phyloP scores from a whole-genome alignment of 2,888 invertebrate genomes.

The Macrophya alboannulata region DNA sequence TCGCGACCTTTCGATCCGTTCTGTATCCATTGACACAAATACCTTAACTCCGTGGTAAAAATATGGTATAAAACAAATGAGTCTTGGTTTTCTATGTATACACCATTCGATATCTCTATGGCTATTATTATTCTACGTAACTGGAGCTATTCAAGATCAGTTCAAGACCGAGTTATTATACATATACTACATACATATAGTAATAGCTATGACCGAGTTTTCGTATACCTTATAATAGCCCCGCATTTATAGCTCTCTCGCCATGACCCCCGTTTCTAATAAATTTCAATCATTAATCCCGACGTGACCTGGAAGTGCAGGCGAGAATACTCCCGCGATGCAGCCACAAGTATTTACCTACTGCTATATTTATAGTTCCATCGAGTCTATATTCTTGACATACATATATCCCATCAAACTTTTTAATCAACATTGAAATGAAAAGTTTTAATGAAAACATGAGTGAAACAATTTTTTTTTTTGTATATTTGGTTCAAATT shows the following conservation, averaged over 20 bases:
- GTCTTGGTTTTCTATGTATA: not conserved
- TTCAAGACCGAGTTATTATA: not conserved
- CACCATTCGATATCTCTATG: not conserved
- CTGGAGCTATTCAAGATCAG: constrained; percentile 4
- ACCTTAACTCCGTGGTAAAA: constrained; percentile 30
- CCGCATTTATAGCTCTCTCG: constrained; percentile 23
- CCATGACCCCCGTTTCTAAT: constrained; percentile 17
- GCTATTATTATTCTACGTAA: constrained; percentile 31
- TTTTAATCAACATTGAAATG: constrained; percentile 4
- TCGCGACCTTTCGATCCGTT: constrained; percentile 53
- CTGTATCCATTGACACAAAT: constrained; percentile 54
- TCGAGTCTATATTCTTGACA: not conserved
- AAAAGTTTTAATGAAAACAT: constrained; percentile 15
- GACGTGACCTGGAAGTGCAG: constrained; percentile 8
- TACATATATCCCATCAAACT: constrained; percentile 1
- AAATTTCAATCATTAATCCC: constrained; percentile 15
- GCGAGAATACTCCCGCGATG: not conserved
- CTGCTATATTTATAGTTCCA: not conserved
- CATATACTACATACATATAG: not conserved
- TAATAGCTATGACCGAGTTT: not conserved
- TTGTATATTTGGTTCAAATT: not conserved
- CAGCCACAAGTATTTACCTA: not conserved
- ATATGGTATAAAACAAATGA: constrained; percentile 23
- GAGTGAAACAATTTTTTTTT: not conserved
- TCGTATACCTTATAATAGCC: not conserved